Base-by-base conservation (phyloP, 2,113 vertebrate species). In the Tachysurus vachellii region DNA sequence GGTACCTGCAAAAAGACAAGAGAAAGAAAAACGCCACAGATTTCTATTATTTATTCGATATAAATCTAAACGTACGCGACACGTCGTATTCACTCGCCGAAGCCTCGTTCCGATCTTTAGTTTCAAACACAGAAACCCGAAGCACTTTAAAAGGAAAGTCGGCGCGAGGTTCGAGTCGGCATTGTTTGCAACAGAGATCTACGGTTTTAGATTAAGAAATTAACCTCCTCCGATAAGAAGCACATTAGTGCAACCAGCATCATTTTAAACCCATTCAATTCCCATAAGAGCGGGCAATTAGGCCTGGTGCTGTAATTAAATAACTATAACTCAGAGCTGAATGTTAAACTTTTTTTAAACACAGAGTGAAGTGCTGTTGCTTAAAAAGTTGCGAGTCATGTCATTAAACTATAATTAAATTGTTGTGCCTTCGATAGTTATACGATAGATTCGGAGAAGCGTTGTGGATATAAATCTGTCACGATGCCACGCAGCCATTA, bases 1-100 rank as follows among this genome's bases (percentile, higher is more conserved):
- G 98, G 92, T 99, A 99, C 98, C 98, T 99, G 92, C 10, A 86
- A 83, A 83, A 88, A 61, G 53, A 14, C 16, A n/a, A 17, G 36
- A 44, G 59, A n/a, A 42, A 6, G 4, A 59, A 44, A 4, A 5
- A 10, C 70, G 11, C 17, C 47, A 53, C 47, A 28, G 75, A 28
- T n/a, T 53, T 53, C 0, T 53, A 13, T 53, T 28, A 13, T 31
- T 56, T 28, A 13, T 23, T 10, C 14, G 50, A 13, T n/a, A n/a
- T 26, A 76, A 36, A 79, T 54, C 23, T n/a, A n/a, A 76, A 5
- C 44, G n/a, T 77, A n/a, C 14, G 13, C 9, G 19, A 13, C 2
- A 2, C 19, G 12, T 53, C 47, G 19, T 16, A 53, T 75, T 47
- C 13, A 44, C 68, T 42, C 36, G 19, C 13, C 36, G 31, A 16